phyloP scores from a whole-genome alignment of 2,888 invertebrate species.

The Drosophila rellima region DNA sequence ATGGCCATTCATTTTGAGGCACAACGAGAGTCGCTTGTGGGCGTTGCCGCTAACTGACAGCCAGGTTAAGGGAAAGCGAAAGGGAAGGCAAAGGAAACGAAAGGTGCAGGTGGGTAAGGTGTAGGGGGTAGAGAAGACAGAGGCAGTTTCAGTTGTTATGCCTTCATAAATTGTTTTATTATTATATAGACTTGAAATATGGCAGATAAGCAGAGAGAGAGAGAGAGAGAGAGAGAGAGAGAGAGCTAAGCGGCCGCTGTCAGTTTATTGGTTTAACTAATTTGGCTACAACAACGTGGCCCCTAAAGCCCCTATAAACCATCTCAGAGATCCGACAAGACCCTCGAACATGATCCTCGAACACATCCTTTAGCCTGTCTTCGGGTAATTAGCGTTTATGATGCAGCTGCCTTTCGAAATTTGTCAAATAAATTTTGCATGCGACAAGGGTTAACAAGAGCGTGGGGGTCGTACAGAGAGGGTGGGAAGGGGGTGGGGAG shows the following conservation, averaged over 20 bases:
- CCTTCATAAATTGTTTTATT: conserved; percentile 80
- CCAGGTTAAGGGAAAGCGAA: conserved; percentile 20
- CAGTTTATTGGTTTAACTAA: conserved; percentile 82
- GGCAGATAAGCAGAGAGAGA: conserved; percentile 39
- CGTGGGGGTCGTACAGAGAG: too few species aligned
- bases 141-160: conserved; percentile 56
- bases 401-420: conserved; percentile 69
- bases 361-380: conserved; percentile 14
- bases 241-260: conserved; percentile 57
- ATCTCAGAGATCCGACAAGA: not conserved
- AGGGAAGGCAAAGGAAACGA: conserved; percentile 1
- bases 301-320: conserved; percentile 23
- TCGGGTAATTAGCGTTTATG: conserved; percentile 70
- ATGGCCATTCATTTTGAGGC: conserved; percentile 74
- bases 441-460: not conserved
- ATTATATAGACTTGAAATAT: conserved; percentile 78
- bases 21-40: conserved; percentile 62
- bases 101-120: conserved; percentile 18
- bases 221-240: not conserved
- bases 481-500: not conserved
- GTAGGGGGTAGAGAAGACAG: conserved; percentile 24
- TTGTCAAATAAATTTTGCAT: conserved; percentile 81
- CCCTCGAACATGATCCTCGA: not conserved
- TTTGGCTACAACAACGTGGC: conserved; percentile 50
- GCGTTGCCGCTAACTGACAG: conserved; percentile 75